phyloP scores from a whole-genome alignment of 2,888 invertebrate species.

The Microdon myrmicae region DNA sequence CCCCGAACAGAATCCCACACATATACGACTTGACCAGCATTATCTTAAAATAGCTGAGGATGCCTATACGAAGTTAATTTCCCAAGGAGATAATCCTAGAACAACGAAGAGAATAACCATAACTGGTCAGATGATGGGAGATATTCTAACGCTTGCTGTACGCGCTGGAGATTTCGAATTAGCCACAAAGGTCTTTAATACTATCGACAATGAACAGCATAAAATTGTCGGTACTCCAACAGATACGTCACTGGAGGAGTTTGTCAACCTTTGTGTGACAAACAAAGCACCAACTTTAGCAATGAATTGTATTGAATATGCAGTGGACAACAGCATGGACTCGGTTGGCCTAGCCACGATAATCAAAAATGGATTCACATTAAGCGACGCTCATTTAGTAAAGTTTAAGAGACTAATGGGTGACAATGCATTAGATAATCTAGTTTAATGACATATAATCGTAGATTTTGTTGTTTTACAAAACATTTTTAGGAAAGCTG shows the following conservation, averaged over 20 bases:
- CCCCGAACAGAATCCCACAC: constrained; percentile 50
- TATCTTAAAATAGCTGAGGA: constrained; percentile 72
- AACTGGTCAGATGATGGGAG: constrained; percentile 73
- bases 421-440: no score
- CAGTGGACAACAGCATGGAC: constrained; percentile 70
- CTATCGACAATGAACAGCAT: constrained; percentile 68
- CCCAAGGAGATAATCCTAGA: constrained; percentile 59
- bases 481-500: no score
- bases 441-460: constrained; percentile 54
- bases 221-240: constrained; percentile 71
- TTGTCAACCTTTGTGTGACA: constrained; percentile 70
- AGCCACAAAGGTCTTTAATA: constrained; percentile 69
- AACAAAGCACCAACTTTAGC: constrained; percentile 69
- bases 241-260: constrained; percentile 67
- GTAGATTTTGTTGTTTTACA: constrained; percentile 22
- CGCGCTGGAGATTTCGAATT: constrained; percentile 67
- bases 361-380: constrained; percentile 63
- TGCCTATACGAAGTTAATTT: constrained; percentile 70
- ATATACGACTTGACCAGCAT: constrained; percentile 58
- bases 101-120: constrained; percentile 62
- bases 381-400: constrained; percentile 68
- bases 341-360: constrained; percentile 55
- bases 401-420: constrained; percentile 69
- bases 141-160: constrained; percentile 68
- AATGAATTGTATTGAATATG: constrained; percentile 71